phyloP scores from a whole-genome alignment of 2,797 vertebrate species.

The Peromyscus melanophrys region DNA sequence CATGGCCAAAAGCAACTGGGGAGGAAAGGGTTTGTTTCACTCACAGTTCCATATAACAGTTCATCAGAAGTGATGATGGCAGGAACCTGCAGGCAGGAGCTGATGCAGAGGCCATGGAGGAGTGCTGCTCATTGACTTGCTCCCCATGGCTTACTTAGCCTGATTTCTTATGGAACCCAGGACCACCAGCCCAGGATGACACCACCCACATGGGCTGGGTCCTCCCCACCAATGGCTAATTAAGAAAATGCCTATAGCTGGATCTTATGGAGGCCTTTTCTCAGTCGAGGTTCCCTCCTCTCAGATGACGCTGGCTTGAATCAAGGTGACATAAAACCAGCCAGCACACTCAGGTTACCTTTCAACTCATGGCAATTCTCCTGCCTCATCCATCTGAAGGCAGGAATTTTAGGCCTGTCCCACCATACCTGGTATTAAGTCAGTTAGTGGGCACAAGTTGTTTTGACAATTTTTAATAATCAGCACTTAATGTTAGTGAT shows the following conservation, averaged over 20 bases:
- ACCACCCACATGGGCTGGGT: neutral
- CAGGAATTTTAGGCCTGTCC: neutral
- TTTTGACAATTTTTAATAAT: conserved; percentile 50
- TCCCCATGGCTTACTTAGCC: neutral
- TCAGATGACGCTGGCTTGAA: neutral
- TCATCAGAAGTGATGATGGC: neutral
- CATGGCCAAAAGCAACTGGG: neutral
- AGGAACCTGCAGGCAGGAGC: neutral
- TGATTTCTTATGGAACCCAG: neutral
- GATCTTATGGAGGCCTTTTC: neutral
- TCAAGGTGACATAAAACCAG: neutral
- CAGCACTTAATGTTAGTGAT: neutral
- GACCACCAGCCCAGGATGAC: neutral
- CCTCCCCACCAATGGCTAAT: neutral
- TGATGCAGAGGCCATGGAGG: neutral
- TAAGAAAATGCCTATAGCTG: neutral
- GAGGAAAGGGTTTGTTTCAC: neutral
- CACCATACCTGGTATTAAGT: neutral
- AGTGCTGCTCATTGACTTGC: neutral
- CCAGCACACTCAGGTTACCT: neutral
- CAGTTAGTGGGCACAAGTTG: neutral
- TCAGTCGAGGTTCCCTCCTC: neutral
- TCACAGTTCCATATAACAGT: neutral
- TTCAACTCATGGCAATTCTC: neutral
- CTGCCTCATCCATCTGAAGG: neutral